These are phyloP conservation scores for Tauraco erythrolophus DNA, from an alignment of 2,113 vertebrate species.

Conservation along the genomic window DNA sequence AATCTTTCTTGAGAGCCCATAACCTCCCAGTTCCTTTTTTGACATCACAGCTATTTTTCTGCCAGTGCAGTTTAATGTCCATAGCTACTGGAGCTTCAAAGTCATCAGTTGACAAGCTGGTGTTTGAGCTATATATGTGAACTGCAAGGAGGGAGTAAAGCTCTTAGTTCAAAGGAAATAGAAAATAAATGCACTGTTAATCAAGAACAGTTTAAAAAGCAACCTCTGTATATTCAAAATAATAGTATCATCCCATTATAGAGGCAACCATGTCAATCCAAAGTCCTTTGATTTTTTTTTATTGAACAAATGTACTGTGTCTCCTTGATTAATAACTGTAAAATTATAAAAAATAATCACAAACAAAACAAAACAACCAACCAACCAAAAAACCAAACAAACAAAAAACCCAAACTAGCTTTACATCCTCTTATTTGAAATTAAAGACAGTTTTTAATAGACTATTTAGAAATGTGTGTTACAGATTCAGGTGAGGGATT, in stretches of 20 bases:
- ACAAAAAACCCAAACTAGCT: too few species aligned
- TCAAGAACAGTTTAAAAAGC: background rate
- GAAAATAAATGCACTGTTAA: slow-evolving; percentile 4
- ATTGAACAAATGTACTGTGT: background rate
- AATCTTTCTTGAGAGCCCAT: slow-evolving; percentile 10
- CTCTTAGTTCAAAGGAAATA: slow-evolving; percentile 12
- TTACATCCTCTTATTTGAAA: background rate
- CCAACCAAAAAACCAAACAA: too few species aligned
- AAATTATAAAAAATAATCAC: background rate
- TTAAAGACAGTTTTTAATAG: background rate
- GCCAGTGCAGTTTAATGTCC: slow-evolving; percentile 14
- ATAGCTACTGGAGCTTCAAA: background rate
- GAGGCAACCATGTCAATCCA: background rate
- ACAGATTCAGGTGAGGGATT: background rate
- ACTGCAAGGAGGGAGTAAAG: background rate
- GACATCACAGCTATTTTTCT: slow-evolving; percentile 39
- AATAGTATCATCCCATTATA: slow-evolving; percentile 10
- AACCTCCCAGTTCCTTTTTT: slow-evolving; percentile 19
- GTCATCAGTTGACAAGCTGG: slow-evolving; percentile 12
- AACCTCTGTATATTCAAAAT: background rate
- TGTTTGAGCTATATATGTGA: background rate
- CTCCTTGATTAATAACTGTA: background rate
- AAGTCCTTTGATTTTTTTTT: slow-evolving; percentile 8
- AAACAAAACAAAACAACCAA: too few species aligned
- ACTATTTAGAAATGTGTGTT: background rate